These are phyloP conservation scores for Atherinomorus stipes DNA, from an alignment of 2,113 vertebrate species.

Conservation along the genomic window DNA sequence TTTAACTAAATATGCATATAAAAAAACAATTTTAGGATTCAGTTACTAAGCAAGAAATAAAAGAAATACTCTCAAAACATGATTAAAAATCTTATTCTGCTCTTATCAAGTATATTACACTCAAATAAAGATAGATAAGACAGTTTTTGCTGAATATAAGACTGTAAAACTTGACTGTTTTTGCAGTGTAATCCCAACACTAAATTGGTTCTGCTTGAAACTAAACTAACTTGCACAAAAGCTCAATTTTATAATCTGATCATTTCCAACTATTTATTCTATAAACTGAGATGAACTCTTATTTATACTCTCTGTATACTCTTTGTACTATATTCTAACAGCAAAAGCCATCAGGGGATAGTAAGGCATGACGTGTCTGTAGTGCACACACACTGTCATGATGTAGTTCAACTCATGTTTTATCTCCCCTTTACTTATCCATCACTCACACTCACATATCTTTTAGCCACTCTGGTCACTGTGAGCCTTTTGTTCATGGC, in stretches of 20 bases:
- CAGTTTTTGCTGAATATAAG: too few relatives aligned
- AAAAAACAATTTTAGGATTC: too few relatives aligned
- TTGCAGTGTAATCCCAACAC: not conserved
- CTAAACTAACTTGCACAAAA: not conserved
- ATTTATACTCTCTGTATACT: not conserved
- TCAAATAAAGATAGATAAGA: too few relatives aligned
- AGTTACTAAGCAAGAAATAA: too few relatives aligned
- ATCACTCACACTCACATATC: slow-evolving; percentile 11
- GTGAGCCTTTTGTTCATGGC: slow-evolving; percentile 59
- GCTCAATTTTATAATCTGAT: not conserved
- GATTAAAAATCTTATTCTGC: too few relatives aligned
- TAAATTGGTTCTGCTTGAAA: not conserved
- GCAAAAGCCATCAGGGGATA: not conserved
- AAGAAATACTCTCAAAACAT: too few relatives aligned
- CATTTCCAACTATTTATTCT: not conserved
- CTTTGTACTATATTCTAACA: not conserved
- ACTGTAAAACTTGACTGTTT: too few relatives aligned
- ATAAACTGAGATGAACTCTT: not conserved
- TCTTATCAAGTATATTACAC: too few relatives aligned
- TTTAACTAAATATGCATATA: too few relatives aligned
- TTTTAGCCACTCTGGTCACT: slow-evolving; percentile 24
- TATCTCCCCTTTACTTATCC: slow-evolving; percentile 52
- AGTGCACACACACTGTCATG: not conserved
- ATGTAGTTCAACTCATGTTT: slow-evolving; percentile 10
- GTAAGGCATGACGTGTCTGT: not conserved